Evolutionary conservation across 2,113 vertebrate species (phyloP).

Genomic region (Notechis scutatus): DNA sequence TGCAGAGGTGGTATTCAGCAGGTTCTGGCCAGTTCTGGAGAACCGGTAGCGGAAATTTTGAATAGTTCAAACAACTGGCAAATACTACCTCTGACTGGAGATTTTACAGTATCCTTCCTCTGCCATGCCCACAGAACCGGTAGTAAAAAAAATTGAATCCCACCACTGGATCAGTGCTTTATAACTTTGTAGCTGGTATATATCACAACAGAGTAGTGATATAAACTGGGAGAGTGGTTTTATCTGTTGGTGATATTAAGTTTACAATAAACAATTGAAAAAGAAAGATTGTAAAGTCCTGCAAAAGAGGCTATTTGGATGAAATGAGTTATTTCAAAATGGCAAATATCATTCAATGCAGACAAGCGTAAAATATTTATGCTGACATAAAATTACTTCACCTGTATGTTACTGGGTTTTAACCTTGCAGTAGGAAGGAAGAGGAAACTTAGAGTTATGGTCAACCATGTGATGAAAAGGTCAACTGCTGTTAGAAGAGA

Average conservation of each 20-base stretch:
- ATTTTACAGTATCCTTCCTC: no score
- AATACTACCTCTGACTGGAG: no score
- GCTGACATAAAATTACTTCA: not conserved
- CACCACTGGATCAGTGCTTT: not conserved
- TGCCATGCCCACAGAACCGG: no score
- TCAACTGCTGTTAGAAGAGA: not conserved
- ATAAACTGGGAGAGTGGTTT: not conserved
- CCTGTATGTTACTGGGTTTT: not conserved
- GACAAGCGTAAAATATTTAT: not conserved
- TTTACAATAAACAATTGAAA: not conserved
- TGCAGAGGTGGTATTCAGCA: no score
- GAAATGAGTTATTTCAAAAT: not conserved
- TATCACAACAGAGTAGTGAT: not conserved
- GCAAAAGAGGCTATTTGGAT: not conserved
- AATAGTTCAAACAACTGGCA: no score
- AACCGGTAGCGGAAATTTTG: no score
- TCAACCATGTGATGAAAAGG: not conserved
- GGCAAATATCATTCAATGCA: not conserved
- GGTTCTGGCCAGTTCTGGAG: no score
- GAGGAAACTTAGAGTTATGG: not conserved
- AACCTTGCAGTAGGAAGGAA: not conserved
- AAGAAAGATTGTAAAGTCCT: not conserved
- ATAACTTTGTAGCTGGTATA: not conserved
- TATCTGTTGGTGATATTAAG: not conserved
- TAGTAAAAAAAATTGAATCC: no score